Base-by-base conservation (phyloP, 1,140 invertebrate species). In the Drosophila neocordata region DNA sequence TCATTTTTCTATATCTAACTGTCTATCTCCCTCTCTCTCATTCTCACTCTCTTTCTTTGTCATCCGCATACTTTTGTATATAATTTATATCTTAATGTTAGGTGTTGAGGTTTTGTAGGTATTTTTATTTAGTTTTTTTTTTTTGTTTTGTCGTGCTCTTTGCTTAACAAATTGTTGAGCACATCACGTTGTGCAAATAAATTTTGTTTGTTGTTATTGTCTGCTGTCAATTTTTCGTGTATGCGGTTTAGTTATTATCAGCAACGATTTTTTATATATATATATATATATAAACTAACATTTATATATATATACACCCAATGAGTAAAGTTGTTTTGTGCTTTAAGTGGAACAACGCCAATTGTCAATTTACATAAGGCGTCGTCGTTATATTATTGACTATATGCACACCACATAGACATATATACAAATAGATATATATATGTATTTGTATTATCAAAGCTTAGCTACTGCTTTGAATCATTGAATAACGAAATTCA, bases 291-390 rank as follows among this genome's bases (percentile, higher is more conserved):
- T 31, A 3, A 1, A 31, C 27, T 31, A 1, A n/a, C n/a, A 24
- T 24, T 24, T 24, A 24, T 24, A 31, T 6, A 31, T 31, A 31
- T 6, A 31, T 31, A 31, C 7, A 31, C 6, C 52, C 13, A 22
- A 44, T 27, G 18, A 58, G 22, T 55, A 53, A 18, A 69, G 55
- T 18, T 11, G 18, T 11, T 48, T 48, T 48, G 15, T 37, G 72
- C 71, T 83, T 62, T 61, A 78, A 84, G 69, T 80, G 65, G 81
- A 48, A 69, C 55, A 77, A 85, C 66, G 73, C 37, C 80, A 84
- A 84, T 84, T 84, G 81, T 13, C 73, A 84, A 68, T 79, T 82
- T 79, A 75, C 79, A 68, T 75, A 75, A 51, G 60, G 68, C 34
- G 53, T 48, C 27, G 52, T 31, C 68, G 18, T 64, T 31, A 6